A percentile compares a stretch with the other conserved stretches of the same genome.
Conservation (phyloP, 2,888 invertebrate species). For the Colostygia pectinataria region DNA sequence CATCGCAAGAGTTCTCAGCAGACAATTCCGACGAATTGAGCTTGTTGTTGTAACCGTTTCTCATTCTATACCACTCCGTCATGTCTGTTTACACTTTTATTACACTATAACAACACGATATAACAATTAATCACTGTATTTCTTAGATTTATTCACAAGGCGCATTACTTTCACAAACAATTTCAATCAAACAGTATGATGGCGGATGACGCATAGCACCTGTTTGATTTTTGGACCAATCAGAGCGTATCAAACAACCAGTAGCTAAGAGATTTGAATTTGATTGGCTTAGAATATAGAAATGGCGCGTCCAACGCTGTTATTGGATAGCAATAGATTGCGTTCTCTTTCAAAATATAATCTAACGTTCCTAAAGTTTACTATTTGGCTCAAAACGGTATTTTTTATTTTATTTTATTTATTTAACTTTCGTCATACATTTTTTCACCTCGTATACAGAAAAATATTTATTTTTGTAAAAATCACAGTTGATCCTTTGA, state of each 20-base stretch:
- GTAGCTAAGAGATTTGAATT: slow-evolving; percentile 61
- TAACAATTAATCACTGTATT: slow-evolving; percentile 54
- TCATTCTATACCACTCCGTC: slow-evolving; percentile 78
- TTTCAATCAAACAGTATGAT: slow-evolving; percentile 59
- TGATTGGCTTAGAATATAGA: slow-evolving; percentile 58
- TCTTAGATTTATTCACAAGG: slow-evolving; percentile 56
- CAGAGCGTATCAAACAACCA: slow-evolving; percentile 60
- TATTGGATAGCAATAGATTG: slow-evolving; percentile 36
- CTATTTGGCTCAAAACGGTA: too few species aligned
- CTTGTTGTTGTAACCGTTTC: slow-evolving; percentile 60
- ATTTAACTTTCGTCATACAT: too few species aligned
- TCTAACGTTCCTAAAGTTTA: slow-evolving; percentile 42
- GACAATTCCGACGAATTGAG: slow-evolving; percentile 81
- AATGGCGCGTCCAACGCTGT: slow-evolving; percentile 33
- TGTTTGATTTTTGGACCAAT: slow-evolving; percentile 66
- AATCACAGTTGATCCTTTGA: too few species aligned
- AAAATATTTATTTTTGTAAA: too few species aligned
- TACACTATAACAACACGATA: slow-evolving; percentile 56
- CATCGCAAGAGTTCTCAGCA: slow-evolving; percentile 84
- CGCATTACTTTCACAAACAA: slow-evolving; percentile 62
- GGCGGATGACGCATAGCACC: slow-evolving; percentile 82
- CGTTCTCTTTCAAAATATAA: not conserved
- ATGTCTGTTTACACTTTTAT: slow-evolving; percentile 61
- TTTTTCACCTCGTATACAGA: too few species aligned
- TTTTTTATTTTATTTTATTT: too few species aligned